These are phyloP conservation scores for Drepana falcataria DNA, from an alignment of 2,888 invertebrate species.

Conservation along the genomic window DNA sequence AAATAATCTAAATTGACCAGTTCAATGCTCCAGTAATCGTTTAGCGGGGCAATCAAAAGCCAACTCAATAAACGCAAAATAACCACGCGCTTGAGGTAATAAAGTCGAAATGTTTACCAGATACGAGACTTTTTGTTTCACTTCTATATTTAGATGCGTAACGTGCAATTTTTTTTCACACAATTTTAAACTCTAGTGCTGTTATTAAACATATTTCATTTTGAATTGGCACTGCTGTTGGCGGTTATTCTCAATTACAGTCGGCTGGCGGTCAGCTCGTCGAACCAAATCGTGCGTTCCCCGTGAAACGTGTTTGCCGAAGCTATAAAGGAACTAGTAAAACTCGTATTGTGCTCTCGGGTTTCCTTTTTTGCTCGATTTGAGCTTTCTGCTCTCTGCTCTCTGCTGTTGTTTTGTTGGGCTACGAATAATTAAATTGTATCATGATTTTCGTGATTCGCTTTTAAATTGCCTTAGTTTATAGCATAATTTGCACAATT, in stretches of 20 bases:
- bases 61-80: slow-evolving; percentile 63
- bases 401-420: slow-evolving; percentile 24
- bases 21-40: slow-evolving; percentile 62
- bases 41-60: slow-evolving; percentile 53
- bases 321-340: slow-evolving; percentile 63
- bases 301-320: slow-evolving; percentile 57
- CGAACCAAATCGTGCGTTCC: slow-evolving; percentile 57
- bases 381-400: slow-evolving; percentile 21
- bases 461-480: slow-evolving; percentile 12
- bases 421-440: slow-evolving; percentile 13
- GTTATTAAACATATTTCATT: slow-evolving; percentile 36
- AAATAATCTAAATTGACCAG: slow-evolving; percentile 40
- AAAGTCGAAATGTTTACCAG: slow-evolving; percentile 68
- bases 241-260: slow-evolving; percentile 43
- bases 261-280: slow-evolving; percentile 29
- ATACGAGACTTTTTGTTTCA: slow-evolving; percentile 55
- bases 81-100: slow-evolving; percentile 55
- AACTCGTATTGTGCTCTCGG: slow-evolving; percentile 50
- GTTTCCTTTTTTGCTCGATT: slow-evolving; percentile 40
- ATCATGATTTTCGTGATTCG: background rate
- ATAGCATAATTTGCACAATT: slow-evolving; percentile 5
- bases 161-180: slow-evolving; percentile 34
- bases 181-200: slow-evolving; percentile 44
- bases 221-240: slow-evolving; percentile 30
- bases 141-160: slow-evolving; percentile 45